Base-by-base conservation (phyloP, 2,888 invertebrate species). In the Drosophila ustulata region DNA sequence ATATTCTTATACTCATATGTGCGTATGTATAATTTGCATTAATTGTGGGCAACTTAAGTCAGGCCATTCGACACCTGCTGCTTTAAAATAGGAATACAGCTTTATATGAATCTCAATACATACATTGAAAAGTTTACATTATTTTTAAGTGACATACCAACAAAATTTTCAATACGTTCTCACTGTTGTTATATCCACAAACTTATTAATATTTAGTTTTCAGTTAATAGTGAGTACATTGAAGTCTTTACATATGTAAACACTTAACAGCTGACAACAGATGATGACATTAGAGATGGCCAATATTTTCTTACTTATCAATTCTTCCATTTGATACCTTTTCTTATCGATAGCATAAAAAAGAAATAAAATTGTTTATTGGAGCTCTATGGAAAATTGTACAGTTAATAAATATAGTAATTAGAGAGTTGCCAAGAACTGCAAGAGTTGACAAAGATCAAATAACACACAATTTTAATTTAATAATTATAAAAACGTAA, bases 11-110 rank as follows among this genome's bases (percentile, higher is more conserved):
- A 57, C 52, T 52, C n/a, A 63, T 51, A 49, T 49, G 47, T 34
- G 41, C 37, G 8, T 58, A 9, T 30, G n/a, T 43, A 45, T 51
- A 47, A 30, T 55, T 26, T 37, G 26, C 25, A 25, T 26, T 30
- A 45, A 41, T 43, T 45, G 45, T 45, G 47, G 23, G 23, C 50
- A 59, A 73, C 49, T 49, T 70, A 53, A 57, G 34, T 57, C n/a
- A 51, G 43, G 26, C 46, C 53, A 41, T 32, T 57, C 30, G 61
- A 75, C 74, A 75, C 76, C 74, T 75, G 74, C 76, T 75, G 74
- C 66, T 71, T 71, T 26, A 66, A 56, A 62, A 23, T 45, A 18
- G 13, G 2, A 23, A 32, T 4, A 26, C 32, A 66, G 9, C 28
- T 3, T 8, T 25, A 23, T 46, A 23, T 13, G 2, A 4, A 23